Percentiles rank a stretch among this genome's conserved stretches.
These are phyloP conservation scores for Smittia aterrima DNA, from an alignment of 2,888 invertebrate species.

Conservation along the genomic window DNA sequence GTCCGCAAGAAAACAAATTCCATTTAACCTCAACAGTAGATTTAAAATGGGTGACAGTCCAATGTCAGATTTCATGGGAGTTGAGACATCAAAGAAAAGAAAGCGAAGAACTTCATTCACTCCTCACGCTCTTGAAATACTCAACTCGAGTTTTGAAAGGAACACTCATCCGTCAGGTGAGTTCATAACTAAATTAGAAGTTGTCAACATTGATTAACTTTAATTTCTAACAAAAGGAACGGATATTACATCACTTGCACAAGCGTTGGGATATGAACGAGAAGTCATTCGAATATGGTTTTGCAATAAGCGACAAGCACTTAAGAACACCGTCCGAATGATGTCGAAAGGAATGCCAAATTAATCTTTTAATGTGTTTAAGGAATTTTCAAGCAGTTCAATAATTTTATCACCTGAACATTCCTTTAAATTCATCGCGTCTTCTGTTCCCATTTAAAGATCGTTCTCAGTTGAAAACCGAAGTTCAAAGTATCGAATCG, in stretches of 20 bases:
- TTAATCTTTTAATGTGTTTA: background rate
- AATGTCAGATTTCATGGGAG: slow-evolving; percentile 92
- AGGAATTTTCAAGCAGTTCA: background rate
- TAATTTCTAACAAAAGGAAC: slow-evolving; percentile 64
- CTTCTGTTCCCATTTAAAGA: background rate
- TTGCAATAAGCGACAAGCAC: slow-evolving; percentile 96
- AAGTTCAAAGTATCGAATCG: background rate
- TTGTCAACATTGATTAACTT: slow-evolving; percentile 2
- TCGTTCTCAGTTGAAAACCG: background rate
- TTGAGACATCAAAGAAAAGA: slow-evolving; percentile 94
- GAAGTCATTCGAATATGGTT: slow-evolving; percentile 99
- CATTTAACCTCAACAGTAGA: slow-evolving; percentile 53
- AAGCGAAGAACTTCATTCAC: slow-evolving; percentile 96
- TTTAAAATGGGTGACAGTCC: slow-evolving; percentile 91
- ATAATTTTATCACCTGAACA: background rate
- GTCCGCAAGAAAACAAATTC: too few species aligned
- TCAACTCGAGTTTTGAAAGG: slow-evolving; percentile 93
- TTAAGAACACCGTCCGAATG: slow-evolving; percentile 96
- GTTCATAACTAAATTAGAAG: slow-evolving; percentile 42
- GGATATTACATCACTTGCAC: slow-evolving; percentile 93
- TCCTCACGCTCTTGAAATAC: slow-evolving; percentile 89
- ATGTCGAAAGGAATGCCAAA: slow-evolving; percentile 76
- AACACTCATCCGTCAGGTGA: slow-evolving; percentile 98
- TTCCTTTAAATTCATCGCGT: background rate
- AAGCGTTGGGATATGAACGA: slow-evolving; percentile 93